phyloP scores from a whole-genome alignment of 2,797 vertebrate species.

The Oceanodroma leucorhoa region DNA sequence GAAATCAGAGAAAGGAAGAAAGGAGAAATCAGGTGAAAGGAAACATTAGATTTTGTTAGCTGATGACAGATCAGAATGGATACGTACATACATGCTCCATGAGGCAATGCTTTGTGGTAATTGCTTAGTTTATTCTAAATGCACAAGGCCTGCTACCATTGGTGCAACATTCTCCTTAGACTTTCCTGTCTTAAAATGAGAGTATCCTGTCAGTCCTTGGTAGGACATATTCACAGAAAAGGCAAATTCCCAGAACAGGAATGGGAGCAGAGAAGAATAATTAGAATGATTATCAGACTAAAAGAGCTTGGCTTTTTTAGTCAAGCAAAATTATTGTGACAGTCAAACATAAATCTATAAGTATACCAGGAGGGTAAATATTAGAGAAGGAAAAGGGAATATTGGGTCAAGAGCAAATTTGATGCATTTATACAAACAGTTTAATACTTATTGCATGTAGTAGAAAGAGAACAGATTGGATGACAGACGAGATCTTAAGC shows the following conservation, averaged over 20 bases:
- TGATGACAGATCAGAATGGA: not conserved
- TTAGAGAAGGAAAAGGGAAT: not conserved
- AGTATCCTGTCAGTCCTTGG: not conserved
- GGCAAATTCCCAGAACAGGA: not conserved
- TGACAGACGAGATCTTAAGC: not conserved
- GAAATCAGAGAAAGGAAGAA: not conserved
- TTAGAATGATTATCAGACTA: not conserved
- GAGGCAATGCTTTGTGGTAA: not conserved
- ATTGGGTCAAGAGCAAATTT: not conserved
- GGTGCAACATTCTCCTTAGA: not conserved
- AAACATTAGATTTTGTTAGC: not conserved
- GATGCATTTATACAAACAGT: not conserved
- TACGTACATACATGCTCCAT: accelerated
- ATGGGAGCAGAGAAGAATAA: not conserved
- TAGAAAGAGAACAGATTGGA: not conserved
- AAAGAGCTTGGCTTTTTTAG: not conserved
- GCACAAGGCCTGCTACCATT: not conserved
- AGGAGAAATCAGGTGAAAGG: not conserved
- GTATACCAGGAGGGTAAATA: not conserved
- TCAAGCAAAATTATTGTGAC: not conserved
- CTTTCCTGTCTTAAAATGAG: not conserved
- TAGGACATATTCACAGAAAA: not conserved
- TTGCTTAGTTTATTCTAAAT: not conserved
- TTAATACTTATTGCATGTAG: not conserved
- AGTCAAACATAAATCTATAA: not conserved